Evolutionary conservation across 2,113 vertebrate species (phyloP).

Genomic region (Coreoperca whiteheadi): DNA sequence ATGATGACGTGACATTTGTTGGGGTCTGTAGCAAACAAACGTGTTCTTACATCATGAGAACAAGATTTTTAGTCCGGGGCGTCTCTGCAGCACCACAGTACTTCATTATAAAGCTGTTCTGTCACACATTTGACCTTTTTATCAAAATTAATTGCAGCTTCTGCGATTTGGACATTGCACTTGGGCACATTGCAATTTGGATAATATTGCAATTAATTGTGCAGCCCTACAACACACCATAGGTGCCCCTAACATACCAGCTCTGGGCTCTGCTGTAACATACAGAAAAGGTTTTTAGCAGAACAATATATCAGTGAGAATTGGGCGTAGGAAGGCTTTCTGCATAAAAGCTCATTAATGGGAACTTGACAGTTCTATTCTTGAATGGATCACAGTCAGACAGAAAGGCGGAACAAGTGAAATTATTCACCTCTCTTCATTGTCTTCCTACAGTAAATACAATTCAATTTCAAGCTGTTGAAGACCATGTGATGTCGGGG

Average conservation of each 20-base stretch:
- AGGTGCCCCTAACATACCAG: not conserved
- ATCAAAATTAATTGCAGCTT: no score
- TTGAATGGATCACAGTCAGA: not conserved
- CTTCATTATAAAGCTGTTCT: no score
- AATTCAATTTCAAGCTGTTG: not conserved
- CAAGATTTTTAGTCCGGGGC: no score
- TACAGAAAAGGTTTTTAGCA: not conserved
- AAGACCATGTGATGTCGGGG: not conserved
- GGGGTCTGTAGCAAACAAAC: no score
- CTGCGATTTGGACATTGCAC: no score
- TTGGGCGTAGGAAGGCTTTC: not conserved
- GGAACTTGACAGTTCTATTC: not conserved
- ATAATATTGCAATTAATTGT: no score
- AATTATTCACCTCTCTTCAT: not conserved
- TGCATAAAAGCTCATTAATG: conserved; percentile 5
- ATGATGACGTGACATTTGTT: no score
- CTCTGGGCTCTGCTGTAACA: not conserved
- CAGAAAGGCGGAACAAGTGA: not conserved
- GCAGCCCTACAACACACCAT: no score
- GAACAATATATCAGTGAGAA: not conserved
- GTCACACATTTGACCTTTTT: no score
- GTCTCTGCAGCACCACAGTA: no score
- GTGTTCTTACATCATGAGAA: no score
- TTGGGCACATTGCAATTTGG: no score
- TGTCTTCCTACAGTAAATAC: not conserved